Percentiles rank a stretch among this genome's conserved stretches.
Conservation (phyloP, 2,797 vertebrate species). For the Rhinella marina region DNA sequence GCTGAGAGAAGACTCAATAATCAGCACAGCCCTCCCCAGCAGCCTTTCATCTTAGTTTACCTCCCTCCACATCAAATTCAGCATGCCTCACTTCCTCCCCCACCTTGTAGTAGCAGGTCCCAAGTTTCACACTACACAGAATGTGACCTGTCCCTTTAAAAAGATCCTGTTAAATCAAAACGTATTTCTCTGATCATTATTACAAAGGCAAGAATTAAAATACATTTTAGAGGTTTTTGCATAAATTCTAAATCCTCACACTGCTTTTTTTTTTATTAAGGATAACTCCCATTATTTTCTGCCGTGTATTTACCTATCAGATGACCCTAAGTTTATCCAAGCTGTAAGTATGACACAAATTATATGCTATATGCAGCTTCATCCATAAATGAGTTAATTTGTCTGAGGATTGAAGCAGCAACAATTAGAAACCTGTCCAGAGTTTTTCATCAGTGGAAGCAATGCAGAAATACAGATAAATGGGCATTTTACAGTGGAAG, state of each 20-base stretch:
- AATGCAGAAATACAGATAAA: background rate
- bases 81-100: constrained; percentile 63
- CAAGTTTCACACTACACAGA: constrained; percentile 1
- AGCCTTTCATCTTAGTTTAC: constrained; percentile 54
- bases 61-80: constrained; percentile 70
- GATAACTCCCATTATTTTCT: background rate
- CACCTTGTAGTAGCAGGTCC: constrained; percentile 42
- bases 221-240: background rate
- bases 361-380: background rate
- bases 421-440: background rate
- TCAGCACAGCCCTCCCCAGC: constrained; percentile 59
- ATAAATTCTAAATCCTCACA: no score
- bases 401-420: background rate
- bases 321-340: background rate
- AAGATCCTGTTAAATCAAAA: background rate
- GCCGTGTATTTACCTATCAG: background rate
- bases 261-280: background rate
- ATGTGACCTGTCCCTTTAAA: constrained; percentile 6
- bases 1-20: constrained; percentile 73
- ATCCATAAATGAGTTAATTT: background rate
- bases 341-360: background rate
- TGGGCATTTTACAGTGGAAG: constrained; percentile 64
- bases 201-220: background rate
- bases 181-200: background rate
- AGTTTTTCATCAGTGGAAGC: no score